Evolutionary conservation across 30 jellyfish, hydroid and myxozoan genomes (phyloP).

Genomic region (Aurelia sp.): DNA sequence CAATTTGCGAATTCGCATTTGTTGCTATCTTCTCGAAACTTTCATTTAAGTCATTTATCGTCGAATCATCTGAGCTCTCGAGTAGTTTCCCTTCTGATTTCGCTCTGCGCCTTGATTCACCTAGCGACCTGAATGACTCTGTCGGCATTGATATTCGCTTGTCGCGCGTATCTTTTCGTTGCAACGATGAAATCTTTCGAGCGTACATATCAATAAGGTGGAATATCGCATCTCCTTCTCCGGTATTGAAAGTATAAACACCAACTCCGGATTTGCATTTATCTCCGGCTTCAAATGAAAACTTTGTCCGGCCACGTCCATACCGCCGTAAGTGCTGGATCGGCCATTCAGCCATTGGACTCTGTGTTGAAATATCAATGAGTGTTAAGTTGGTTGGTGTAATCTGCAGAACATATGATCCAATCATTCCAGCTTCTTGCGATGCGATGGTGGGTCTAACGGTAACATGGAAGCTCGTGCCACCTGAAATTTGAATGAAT

Average conservation of each 20-base stretch:
- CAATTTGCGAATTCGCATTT: background rate
- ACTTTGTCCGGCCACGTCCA: conserved; percentile 98
- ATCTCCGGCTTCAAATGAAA: conserved; percentile 98
- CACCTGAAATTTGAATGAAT: conserved; percentile 6
- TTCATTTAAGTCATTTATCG: conserved; percentile 49
- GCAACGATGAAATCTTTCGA: conserved; percentile 72
- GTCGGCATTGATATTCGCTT: conserved; percentile 75
- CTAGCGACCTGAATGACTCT: conserved; percentile 83
- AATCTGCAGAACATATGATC: conserved; percentile 85
- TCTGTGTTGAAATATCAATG: conserved; percentile 75
- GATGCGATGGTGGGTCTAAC: conserved; percentile 98
- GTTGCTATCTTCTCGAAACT: conserved; percentile 47
- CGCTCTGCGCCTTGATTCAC: conserved; percentile 71
- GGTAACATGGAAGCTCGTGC: conserved; percentile 81
- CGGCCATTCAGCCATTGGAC: conserved; percentile 95
- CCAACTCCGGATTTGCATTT: conserved; percentile 93
- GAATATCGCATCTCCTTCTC: conserved; percentile 96
- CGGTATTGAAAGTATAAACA: conserved; percentile 93
- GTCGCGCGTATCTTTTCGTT: conserved; percentile 38
- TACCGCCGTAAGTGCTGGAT: conserved; percentile 93
- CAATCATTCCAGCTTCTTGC: conserved; percentile 96
- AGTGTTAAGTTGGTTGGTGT: conserved; percentile 71
- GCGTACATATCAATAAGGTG: conserved; percentile 92
- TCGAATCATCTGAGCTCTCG: conserved; percentile 59
- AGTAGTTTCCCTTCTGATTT: conserved; percentile 94